Percentiles rank a stretch among this genome's conserved stretches.
Evolutionary conservation across 2,797 vertebrate genomes (phyloP).

Genomic region (Sebastes paucispinis): DNA sequence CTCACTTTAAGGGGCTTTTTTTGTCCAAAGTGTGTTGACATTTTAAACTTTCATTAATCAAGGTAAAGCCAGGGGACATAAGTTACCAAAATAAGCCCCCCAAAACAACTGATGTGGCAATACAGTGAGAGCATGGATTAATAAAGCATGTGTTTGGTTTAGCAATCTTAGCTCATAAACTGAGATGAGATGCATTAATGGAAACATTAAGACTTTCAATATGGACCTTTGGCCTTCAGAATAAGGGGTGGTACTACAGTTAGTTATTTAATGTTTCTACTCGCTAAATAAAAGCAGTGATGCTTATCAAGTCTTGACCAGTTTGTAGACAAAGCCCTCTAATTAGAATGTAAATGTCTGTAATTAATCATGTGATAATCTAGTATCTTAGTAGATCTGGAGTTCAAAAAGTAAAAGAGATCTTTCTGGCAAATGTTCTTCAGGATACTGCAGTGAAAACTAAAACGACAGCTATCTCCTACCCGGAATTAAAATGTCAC

Average conservation of each 20-base stretch:
- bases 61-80: neutral
- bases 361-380: neutral
- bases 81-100: neutral
- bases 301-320: neutral
- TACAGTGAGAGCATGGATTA: neutral
- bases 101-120: neutral
- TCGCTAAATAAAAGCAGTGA: too few species aligned
- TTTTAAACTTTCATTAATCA: conserved; percentile 10
- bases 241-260: neutral
- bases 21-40: neutral
- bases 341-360: neutral
- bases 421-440: neutral
- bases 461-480: neutral
- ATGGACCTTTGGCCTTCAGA: too few species aligned
- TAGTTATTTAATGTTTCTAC: neutral
- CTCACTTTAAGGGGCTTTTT: neutral
- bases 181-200: neutral
- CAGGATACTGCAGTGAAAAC: neutral
- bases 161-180: neutral
- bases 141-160: neutral
- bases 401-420: neutral
- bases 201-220: neutral
- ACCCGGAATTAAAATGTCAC: conserved; percentile 37
- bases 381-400: neutral
- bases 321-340: neutral